A percentile compares a stretch with the other conserved stretches of the same genome.
Evolutionary conservation across 2,888 invertebrate genomes (phyloP).

Genomic region (Holacanthella duospinosa): DNA sequence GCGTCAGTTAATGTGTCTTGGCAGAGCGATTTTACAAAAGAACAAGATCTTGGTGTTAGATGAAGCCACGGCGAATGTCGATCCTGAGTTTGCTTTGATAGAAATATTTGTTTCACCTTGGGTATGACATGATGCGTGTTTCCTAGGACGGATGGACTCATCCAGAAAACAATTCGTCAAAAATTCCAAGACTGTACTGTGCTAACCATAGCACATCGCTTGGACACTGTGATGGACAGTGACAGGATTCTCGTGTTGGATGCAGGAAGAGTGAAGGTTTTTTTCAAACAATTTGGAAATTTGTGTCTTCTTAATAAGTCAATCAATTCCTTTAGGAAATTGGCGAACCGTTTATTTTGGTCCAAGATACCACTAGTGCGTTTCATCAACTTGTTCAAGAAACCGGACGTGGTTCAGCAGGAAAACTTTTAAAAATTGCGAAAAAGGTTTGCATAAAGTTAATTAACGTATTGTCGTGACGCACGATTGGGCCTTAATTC

Average conservation of each 20-base stretch:
- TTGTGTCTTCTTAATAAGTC: too few species aligned
- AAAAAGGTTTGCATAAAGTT: too few species aligned
- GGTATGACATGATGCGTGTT: too few species aligned
- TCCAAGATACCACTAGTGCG: conserved; percentile 21
- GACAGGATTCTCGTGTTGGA: conserved; percentile 80
- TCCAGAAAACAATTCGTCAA: conserved; percentile 68
- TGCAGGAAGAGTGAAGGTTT: conserved; percentile 58
- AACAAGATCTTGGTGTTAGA: conserved; percentile 44
- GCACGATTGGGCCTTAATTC: too few species aligned
- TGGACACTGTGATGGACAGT: conserved; percentile 87
- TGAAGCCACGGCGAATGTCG: conserved; percentile 46
- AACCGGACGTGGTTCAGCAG: conserved; percentile 24
- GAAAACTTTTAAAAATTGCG: conserved; percentile 22
- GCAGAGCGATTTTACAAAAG: conserved; percentile 43
- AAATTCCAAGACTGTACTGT: conserved; percentile 76
- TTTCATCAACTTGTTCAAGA: conserved; percentile 27
- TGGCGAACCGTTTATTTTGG: conserved; percentile 26
- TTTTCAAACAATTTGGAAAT: too few species aligned
- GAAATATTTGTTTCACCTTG: too few species aligned
- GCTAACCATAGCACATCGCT: conserved; percentile 77
- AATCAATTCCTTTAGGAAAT: too few species aligned
- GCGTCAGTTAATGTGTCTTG: conserved; percentile 45
- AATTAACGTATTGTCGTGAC: too few species aligned
- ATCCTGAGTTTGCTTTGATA: too few species aligned
- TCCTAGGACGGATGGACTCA: conserved; percentile 71